Evolutionary conservation across 1,140 invertebrate genomes (phyloP).

Genomic region (Radopholus similis): DNA sequence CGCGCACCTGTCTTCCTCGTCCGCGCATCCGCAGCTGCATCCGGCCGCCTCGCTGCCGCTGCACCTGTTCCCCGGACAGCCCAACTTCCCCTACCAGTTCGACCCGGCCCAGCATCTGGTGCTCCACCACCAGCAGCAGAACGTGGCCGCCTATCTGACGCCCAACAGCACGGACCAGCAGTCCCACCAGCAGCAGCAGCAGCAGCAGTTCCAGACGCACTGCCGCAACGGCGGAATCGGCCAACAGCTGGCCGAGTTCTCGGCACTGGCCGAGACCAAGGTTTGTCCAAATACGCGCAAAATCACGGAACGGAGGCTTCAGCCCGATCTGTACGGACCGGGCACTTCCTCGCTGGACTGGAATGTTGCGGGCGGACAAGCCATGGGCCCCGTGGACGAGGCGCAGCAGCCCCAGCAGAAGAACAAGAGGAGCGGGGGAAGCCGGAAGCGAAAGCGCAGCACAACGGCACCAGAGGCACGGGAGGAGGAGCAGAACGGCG

Average conservation of each 20-base stretch:
- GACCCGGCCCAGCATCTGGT: background rate
- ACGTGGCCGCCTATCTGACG: background rate
- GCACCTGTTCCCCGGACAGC: background rate
- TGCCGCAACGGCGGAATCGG: background rate
- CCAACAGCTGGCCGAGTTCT: background rate
- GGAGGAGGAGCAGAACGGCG: background rate
- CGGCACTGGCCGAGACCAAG: background rate
- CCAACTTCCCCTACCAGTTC: background rate
- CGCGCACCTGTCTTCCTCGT: too few relatives aligned
- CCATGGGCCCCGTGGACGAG: too few relatives aligned
- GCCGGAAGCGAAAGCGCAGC: background rate
- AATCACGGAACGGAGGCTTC: background rate
- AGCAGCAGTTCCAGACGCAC: background rate
- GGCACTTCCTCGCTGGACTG: conserved; percentile 1
- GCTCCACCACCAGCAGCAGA: background rate
- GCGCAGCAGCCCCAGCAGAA: background rate
- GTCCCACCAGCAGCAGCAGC: background rate
- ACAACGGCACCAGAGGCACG: background rate
- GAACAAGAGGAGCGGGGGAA: background rate
- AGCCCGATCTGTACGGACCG: background rate
- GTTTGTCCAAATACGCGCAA: background rate
- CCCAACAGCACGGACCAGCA: background rate
- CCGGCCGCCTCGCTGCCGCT: background rate
- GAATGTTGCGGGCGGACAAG: too few relatives aligned
- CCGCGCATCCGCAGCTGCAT: background rate